Base-by-base conservation (phyloP, 2,888 invertebrate species). In the Vanessa cardui region DNA sequence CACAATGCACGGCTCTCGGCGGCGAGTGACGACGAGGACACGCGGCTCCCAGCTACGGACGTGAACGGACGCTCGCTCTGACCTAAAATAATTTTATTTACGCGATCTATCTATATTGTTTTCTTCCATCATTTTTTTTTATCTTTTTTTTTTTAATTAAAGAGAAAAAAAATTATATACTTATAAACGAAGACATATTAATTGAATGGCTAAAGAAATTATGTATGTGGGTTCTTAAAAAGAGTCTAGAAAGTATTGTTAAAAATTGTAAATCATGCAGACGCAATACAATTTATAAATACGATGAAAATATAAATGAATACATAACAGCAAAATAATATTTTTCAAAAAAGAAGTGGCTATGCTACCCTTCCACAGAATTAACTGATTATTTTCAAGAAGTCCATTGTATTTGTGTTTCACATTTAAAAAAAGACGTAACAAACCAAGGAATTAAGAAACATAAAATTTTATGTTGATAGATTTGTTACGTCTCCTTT, bases 281-380 rank as follows among this genome's bases (percentile, higher is more conserved):
- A 12, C 20, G n/a, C 21, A 50, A 20, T 21, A 9, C 12, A 9
- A 21, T 20, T 50, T 9, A 20, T 16, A 50, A 21, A 4, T 1
- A 50, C 2, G 12, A 50, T 50, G 12, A 21, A 21, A 50, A 12
- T 15, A 44, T 6, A 6, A 44, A 44, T 9, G 9, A 7, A 31
- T 26, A 31, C 15, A 31, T 26, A 31, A 31, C 5, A 31, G 31
- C 26, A 8, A 26, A 54, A 44, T 6, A 44, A 44, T 44, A 44
- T 44, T 6, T 8, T 26, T 12, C 6, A 15, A 26, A 26, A 6
- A 54, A 54, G 31, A 54, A 16, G 18, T 21, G 52, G 52, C 26
- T 54, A 26, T 54, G 52, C 52, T 31, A 54, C 31, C 52, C 52
- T 26, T 26, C 26, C 12, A 12, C 9, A 26, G 52, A 52, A 52